phyloP scores from a whole-genome alignment of 1,140 invertebrate genomes.

The Drosophila mojavensis region DNA sequence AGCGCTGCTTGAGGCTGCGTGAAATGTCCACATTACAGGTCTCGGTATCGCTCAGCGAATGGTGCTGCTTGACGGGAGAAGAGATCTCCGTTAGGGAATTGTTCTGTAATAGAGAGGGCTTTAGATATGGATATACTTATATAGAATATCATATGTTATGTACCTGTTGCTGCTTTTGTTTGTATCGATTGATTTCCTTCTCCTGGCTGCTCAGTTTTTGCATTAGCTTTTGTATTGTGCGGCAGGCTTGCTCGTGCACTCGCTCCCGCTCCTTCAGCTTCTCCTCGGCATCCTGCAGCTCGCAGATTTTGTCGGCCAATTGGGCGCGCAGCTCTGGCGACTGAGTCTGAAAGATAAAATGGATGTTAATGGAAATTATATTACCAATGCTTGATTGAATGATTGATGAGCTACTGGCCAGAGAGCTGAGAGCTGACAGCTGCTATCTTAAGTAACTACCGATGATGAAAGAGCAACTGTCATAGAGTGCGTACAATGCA shows the following conservation, averaged over 20 bases:
- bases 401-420: background rate
- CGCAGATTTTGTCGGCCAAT: constrained; percentile 67
- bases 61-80: constrained; percentile 14
- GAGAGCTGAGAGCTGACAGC: no score
- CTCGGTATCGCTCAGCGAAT: constrained; percentile 70
- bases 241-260: constrained; percentile 68
- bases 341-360: constrained; percentile 40
- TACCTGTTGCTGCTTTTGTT: constrained; percentile 33
- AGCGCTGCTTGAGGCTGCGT: constrained; percentile 59
- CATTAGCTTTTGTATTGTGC: constrained; percentile 78
- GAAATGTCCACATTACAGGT: constrained; percentile 49
- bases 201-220: constrained; percentile 71
- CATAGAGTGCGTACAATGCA: no score
- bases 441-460: no score
- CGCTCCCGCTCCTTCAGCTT: constrained; percentile 63
- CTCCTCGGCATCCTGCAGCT: constrained; percentile 69
- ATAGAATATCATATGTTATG: constrained; percentile 1
- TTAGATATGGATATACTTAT: background rate
- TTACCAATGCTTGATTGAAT: background rate
- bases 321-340: constrained; percentile 42
- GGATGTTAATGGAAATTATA: background rate
- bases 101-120: background rate
- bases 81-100: constrained; percentile 6
- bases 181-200: constrained; percentile 57
- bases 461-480: no score